Base-by-base conservation (phyloP, 2,797 vertebrate species). In the Protosalanx chinensis region DNA sequence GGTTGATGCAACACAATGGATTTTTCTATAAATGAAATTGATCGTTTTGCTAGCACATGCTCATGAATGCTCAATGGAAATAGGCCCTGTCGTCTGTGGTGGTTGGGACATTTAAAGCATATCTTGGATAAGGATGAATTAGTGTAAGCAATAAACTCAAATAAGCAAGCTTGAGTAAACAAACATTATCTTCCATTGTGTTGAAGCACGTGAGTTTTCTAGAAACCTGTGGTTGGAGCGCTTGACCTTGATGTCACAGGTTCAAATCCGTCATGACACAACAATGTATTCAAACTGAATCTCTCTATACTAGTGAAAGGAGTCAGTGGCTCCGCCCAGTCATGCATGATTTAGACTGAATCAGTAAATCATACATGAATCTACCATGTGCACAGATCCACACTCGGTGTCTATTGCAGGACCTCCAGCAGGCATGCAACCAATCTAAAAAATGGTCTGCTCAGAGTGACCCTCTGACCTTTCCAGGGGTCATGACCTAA, bases 311-410 rank as follows among this genome's bases (percentile, higher is more conserved):
- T 58, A 10, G 5, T 59, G 23, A 20, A 3, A 20, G 3, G 12
- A 10, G 8, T 10, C 23, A 6, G 41, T 51, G 10, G 12, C 37
- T 46, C 3, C 6, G 32, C 18, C 5, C 0, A 37, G 5, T 64
- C 32, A n/a, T 23, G 3, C 62, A 64, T n/a, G 18, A 41, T 72
- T 82, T 68, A 80, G 59, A 64, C 46, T 16, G 32, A 68, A 68
- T 81, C 65, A 82, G 75, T 84, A 82, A 83, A 84, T 81, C 64
- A 75, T 71, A 46, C 10, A 23, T 53, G 30, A 77, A 16, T 27
- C 12, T 49, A 23, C 23, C n/a, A 35, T 20, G 18, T n/a, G 30
- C 72, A 72, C 61, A 20, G 8, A 61, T 15, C 60, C 2, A 2
- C 56, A 41, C 72, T 29, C 51, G 60, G 65, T 85, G 76, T 77